These are phyloP conservation scores for Hydrotaea diabolus DNA, from an alignment of 2,888 invertebrate genomes.

Conservation along the genomic window DNA sequence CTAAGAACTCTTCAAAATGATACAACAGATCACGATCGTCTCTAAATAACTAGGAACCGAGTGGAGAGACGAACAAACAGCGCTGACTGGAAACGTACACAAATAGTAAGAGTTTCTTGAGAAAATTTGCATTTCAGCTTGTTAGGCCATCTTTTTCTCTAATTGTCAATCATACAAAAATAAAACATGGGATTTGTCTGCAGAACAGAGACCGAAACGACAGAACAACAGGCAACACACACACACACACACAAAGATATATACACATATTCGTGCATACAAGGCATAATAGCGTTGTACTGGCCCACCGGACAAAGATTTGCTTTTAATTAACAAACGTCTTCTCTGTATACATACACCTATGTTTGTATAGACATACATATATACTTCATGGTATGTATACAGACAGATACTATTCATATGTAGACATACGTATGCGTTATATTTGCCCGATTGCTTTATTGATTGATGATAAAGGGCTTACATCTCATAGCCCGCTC, in stretches of 20 bases:
- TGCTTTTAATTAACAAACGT: slow-evolving; percentile 18
- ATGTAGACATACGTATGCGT: neutral
- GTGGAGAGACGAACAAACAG: slow-evolving; percentile 47
- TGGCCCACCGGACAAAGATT: neutral
- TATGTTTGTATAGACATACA: too few relatives aligned
- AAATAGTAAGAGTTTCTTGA: slow-evolving; percentile 59
- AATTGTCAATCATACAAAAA: slow-evolving; percentile 65
- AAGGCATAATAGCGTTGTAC: neutral
- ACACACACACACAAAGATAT: too few relatives aligned
- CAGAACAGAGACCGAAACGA: neutral
- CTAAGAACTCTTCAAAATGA: slow-evolving; percentile 67
- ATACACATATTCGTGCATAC: neutral
- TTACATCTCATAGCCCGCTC: too few relatives aligned
- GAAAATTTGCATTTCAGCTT: slow-evolving; percentile 66
- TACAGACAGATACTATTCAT: too few relatives aligned
- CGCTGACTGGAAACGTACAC: slow-evolving; percentile 57
- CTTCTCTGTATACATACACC: too few relatives aligned
- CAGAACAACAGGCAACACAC: neutral
- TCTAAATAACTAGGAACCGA: slow-evolving; percentile 34
- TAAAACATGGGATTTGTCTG: slow-evolving; percentile 56
- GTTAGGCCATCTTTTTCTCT: slow-evolving; percentile 65
- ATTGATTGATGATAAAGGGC: neutral
- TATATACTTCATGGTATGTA: too few relatives aligned
- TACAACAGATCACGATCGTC: slow-evolving; percentile 66
- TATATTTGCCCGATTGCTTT: neutral